Conservation (phyloP, 2,888 invertebrate species). For the Dicyrtoma fusca region DNA sequence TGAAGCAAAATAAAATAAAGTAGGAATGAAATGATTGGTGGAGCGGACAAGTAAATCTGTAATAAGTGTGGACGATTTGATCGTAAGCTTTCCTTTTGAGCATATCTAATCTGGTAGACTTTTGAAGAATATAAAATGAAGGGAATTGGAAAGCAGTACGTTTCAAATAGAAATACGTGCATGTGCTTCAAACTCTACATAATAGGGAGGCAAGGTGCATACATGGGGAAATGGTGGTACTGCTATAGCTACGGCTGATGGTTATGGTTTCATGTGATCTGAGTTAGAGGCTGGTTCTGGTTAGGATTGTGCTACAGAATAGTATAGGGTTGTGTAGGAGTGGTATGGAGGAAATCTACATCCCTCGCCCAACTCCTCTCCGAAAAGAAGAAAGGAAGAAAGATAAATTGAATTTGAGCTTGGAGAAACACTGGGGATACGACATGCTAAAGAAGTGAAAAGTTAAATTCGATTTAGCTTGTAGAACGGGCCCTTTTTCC, state of each 20-base stretch:
- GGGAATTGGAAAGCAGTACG: constrained; percentile 2
- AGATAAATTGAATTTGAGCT: constrained; percentile 48
- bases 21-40: not conserved
- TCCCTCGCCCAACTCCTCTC: too few species aligned
- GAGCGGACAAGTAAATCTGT: not conserved
- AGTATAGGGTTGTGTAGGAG: too few species aligned
- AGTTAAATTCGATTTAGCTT: constrained; percentile 48
- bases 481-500: not conserved
- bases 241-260: too few species aligned
- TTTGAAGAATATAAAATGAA: constrained; percentile 9
- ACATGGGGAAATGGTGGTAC: too few species aligned
- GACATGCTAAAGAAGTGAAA: constrained; percentile 47
- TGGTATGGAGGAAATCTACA: too few species aligned
- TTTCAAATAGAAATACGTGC: not conserved
- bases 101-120: too few species aligned
- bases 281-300: too few species aligned
- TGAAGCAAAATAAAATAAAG: not conserved
- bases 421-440: constrained; percentile 45
- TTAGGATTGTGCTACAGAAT: too few species aligned
- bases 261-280: too few species aligned
- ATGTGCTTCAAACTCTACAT: too few species aligned
- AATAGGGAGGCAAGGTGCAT: too few species aligned
- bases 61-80: not conserved
- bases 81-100: not conserved
- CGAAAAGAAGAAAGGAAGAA: constrained; percentile 26